These are phyloP conservation scores for Petromus typicus DNA, from an alignment of 2,113 vertebrate genomes.

Conservation along the genomic window DNA sequence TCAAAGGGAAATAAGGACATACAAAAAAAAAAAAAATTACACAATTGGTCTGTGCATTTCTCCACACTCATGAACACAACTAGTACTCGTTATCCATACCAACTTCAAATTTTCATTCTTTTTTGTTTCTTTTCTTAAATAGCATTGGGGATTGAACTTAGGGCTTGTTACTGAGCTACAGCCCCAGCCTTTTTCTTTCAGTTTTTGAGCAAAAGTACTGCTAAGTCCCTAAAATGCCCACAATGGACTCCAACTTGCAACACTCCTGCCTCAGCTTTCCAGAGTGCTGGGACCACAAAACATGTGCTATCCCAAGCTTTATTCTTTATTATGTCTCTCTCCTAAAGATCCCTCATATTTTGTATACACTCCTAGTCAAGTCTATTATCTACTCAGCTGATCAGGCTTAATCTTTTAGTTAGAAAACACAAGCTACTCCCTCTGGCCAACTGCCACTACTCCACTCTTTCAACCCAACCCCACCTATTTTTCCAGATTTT, in stretches of 20 bases:
- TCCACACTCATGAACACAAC: background rate
- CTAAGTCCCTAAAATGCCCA: background rate
- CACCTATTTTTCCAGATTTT: background rate
- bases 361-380: background rate
- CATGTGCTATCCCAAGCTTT: background rate
- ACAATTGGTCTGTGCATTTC: background rate
- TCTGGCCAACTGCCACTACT: background rate
- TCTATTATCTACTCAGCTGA: background rate
- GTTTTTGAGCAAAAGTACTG: background rate
- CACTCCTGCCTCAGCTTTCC: background rate
- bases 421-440: conserved; percentile 10
- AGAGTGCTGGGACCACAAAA: background rate
- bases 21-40: background rate
- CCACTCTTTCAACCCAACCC: background rate
- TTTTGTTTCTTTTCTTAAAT: background rate
- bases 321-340: background rate
- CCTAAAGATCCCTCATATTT: background rate
- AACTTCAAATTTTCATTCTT: conserved; percentile 6
- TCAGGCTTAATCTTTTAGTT: background rate
- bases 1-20: background rate
- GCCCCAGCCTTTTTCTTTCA: background rate
- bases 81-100: background rate
- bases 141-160: background rate
- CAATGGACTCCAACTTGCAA: background rate
- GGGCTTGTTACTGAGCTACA: background rate